Evolutionary conservation across 2,797 vertebrate genomes (phyloP), one percentile per base, ranked within the genome.

Genomic region (Melanotaenia trifasciata): DNA sequence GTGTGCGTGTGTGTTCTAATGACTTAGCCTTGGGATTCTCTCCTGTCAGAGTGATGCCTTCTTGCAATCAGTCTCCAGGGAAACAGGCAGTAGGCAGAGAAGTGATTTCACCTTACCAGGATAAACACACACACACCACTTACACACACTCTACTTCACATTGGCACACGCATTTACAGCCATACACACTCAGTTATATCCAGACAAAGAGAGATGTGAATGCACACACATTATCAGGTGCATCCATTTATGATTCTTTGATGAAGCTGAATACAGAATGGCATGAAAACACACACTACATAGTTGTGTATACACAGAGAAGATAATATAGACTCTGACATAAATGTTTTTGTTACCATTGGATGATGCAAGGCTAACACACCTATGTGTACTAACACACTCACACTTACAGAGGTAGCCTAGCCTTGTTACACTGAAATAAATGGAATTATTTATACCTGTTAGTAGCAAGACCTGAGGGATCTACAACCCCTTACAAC

Each of bases 31-130:
- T 80, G 63, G 76, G 83, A 87, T 84, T 89, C 83, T 85, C 81
- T 90, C 80, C 82, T 89, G 87, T 87, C 90, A 87, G 72, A 80
- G 58, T 14, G 47, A 75, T 72, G 72, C 78, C 78, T 88, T 71
- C 72, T 73, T 81, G 80, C 87, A 92, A 93, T 93, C 88, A 92
- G 91, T 94, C 92, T 94, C 92, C 92, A 91, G 90, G 89, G 92
- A 92, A 93, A 92, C 90, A 88, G 88, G 85, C 74, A 83, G 70
- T 64, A 89, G 90, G 86, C 81, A 82, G 84, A 89, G 77, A 73
- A 86, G 71, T 32, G 69, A 87, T 85, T 86, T 89, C 89, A 89
- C 85, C 84, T 89, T 77, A 84, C 63, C 71, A 81, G 84, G 84
- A 86, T 74, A 83, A 71, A 87, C 78, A 84, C 82, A 54, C 78